These are phyloP conservation scores for Lepisosteus oculatus DNA, from an alignment of 2,113 vertebrate genomes.

Conservation along the genomic window DNA sequence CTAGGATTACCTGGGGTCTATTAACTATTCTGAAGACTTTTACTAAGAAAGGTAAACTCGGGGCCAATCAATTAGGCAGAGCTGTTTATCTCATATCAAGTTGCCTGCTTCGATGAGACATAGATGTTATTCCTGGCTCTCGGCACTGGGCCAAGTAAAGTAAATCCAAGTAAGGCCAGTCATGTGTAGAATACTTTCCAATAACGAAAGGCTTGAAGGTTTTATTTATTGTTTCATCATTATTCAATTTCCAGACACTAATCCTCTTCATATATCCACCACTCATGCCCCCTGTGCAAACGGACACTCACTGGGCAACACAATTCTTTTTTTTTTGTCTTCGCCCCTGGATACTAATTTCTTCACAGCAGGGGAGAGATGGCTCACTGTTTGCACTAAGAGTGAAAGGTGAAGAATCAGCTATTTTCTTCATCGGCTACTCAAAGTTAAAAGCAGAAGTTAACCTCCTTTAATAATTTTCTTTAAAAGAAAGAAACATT, in stretches of 20 bases:
- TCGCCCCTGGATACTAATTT: conserved; percentile 17
- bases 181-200: conserved; percentile 11
- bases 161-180: background rate
- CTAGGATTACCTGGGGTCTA: conserved; percentile 58
- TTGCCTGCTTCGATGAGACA: conserved; percentile 51
- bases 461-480: too few species aligned
- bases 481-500: too few species aligned
- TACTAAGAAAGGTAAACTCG: conserved; percentile 58
- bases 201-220: conserved; percentile 6
- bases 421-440: too few species aligned
- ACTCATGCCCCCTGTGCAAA: background rate
- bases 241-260: conserved; percentile 12
- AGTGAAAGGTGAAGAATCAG: background rate
- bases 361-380: conserved; percentile 9
- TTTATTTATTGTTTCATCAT: conserved; percentile 14
- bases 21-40: conserved; percentile 56
- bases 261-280: conserved; percentile 5
- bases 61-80: conserved; percentile 52
- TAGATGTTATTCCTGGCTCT: conserved; percentile 22
- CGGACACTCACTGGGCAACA: conserved; percentile 5
- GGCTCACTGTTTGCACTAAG: background rate
- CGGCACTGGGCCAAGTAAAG: conserved; percentile 31
- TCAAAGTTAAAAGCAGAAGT: too few species aligned
- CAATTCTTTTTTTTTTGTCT: background rate
- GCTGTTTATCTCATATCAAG: conserved; percentile 31